phyloP scores from a whole-genome alignment of 1,140 invertebrate genomes.

The Campoletis sonorensis region DNA sequence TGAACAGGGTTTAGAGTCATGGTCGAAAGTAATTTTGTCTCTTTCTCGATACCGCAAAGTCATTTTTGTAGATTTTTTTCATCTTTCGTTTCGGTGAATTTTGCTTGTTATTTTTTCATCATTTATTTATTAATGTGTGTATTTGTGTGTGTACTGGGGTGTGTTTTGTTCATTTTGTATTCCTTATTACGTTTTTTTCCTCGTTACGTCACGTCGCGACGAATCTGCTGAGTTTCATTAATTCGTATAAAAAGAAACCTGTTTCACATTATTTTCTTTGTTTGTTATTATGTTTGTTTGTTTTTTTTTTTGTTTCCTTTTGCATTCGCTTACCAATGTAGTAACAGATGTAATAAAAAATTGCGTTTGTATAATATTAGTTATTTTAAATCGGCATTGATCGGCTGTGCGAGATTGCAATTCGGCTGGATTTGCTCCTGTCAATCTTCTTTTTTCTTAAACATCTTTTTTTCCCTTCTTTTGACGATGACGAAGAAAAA shows the following conservation, averaged over 20 bases:
- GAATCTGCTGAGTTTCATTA: constrained; percentile 13
- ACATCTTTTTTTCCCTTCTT: constrained; percentile 4
- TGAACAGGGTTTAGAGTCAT: background rate
- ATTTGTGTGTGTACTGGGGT: background rate
- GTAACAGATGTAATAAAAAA: constrained; percentile 72
- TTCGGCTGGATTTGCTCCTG: constrained; percentile 39
- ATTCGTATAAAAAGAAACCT: constrained; percentile 45
- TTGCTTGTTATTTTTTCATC: too few species aligned
- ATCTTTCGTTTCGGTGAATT: constrained; percentile 7
- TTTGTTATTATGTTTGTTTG: background rate
- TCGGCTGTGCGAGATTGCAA: constrained; percentile 36
- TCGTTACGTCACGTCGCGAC: constrained; percentile 13
- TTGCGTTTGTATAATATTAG: constrained; percentile 66
- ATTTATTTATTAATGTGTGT: background rate
- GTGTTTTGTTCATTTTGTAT: background rate
- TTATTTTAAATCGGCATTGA: constrained; percentile 52
- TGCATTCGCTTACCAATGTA: constrained; percentile 69
- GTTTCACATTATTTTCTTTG: constrained; percentile 8
- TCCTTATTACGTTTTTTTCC: constrained; percentile 11
- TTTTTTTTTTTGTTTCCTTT: background rate
- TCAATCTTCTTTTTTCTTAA: constrained; percentile 46
- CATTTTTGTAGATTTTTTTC: constrained; percentile 15
- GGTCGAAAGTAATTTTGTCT: background rate
- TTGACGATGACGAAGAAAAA: background rate
- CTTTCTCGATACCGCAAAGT: background rate